phyloP scores from a whole-genome alignment of 2,888 invertebrate genomes.

The Slavum lentiscoides region DNA sequence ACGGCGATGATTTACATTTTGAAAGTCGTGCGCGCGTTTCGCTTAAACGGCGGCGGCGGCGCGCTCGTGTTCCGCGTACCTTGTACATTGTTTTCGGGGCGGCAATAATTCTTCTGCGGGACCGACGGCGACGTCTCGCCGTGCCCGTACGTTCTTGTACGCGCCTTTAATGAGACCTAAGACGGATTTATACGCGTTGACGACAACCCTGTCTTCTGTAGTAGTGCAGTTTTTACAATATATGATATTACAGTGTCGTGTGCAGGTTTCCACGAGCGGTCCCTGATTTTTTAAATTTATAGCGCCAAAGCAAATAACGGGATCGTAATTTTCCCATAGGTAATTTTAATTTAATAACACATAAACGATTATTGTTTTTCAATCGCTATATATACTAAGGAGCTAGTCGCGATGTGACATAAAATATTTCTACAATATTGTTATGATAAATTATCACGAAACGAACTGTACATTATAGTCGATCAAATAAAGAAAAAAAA shows the following conservation, averaged over 20 bases:
- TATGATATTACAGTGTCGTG: no score
- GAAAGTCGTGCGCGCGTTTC: slow-evolving; percentile 17
- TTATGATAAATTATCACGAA: no score
- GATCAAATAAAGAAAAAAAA: no score
- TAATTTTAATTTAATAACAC: no score
- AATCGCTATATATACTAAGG: no score
- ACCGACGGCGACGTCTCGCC: slow-evolving; percentile 10
- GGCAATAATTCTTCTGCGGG: slow-evolving; percentile 26
- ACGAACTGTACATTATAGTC: no score
- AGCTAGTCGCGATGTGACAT: no score
- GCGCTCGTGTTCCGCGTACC: background rate
- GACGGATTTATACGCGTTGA: slow-evolving; percentile 38
- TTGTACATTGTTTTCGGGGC: slow-evolving; percentile 21
- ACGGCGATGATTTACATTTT: slow-evolving; percentile 38
- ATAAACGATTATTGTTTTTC: no score
- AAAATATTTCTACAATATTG: no score
- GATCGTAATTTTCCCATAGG: no score
- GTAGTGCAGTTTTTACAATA: background rate
- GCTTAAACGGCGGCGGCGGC: slow-evolving; percentile 4
- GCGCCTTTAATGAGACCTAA: slow-evolving; percentile 43
- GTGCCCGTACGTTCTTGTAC: background rate
- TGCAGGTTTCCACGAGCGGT: background rate
- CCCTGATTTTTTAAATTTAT: background rate
- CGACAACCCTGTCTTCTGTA: background rate
- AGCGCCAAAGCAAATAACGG: background rate